Evolutionary conservation across 2,888 invertebrate genomes (phyloP).

Genomic region (Slavum lentiscoides): DNA sequence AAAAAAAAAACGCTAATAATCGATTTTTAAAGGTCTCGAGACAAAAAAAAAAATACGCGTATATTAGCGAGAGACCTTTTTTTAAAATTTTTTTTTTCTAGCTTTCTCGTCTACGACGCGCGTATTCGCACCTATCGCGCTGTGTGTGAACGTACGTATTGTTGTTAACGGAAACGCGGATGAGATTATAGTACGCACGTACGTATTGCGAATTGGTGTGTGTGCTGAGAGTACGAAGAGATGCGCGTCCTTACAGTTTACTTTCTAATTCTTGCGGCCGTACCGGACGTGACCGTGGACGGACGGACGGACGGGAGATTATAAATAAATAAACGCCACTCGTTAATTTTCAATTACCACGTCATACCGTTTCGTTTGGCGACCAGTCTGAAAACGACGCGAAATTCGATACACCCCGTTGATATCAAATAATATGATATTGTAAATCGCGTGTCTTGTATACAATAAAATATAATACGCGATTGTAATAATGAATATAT

Average conservation of each 20-base stretch:
- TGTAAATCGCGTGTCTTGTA: too few relatives aligned
- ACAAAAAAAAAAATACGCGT: too few relatives aligned
- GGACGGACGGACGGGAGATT: constrained; percentile 26
- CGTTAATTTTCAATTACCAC: constrained; percentile 48
- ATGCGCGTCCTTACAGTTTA: constrained; percentile 43
- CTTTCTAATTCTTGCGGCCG: constrained; percentile 42
- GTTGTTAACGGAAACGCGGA: constrained; percentile 37
- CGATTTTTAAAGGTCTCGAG: too few relatives aligned
- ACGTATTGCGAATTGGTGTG: too few relatives aligned
- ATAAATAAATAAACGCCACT: neutral
- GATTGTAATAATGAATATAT: too few relatives aligned
- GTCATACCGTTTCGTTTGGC: neutral
- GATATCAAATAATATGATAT: too few relatives aligned
- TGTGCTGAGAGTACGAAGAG: neutral
- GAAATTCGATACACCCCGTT: too few relatives aligned
- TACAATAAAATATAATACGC: too few relatives aligned
- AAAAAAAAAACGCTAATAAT: too few relatives aligned
- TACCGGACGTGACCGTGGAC: constrained; percentile 33
- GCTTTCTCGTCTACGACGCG: too few relatives aligned
- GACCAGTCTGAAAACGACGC: neutral
- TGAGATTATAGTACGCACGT: constrained; percentile 15
- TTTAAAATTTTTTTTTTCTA: too few relatives aligned
- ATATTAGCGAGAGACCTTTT: too few relatives aligned
- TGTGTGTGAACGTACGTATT: neutral
- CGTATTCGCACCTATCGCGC: neutral